These are phyloP conservation scores for Penaeus monodon DNA, from an alignment of 2,888 invertebrate species.

Conservation along the genomic window DNA sequence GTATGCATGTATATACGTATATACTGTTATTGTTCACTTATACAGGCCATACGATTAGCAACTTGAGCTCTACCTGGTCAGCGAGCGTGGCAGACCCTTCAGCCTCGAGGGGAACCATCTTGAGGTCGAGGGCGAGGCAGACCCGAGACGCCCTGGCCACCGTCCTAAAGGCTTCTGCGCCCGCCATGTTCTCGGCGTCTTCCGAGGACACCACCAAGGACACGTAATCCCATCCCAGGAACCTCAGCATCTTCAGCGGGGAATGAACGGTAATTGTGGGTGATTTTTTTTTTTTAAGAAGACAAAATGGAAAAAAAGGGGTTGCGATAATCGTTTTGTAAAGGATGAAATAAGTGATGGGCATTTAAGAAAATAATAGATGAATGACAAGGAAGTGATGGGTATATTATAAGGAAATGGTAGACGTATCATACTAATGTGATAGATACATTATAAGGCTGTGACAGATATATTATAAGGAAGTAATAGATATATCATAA, in stretches of 20 bases:
- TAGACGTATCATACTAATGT: no score
- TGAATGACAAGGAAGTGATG: no score
- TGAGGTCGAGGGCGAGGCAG: slow-evolving; percentile 66
- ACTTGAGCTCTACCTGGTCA: slow-evolving; percentile 27
- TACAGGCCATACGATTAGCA: no score
- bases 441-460: no score
- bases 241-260: slow-evolving; percentile 66
- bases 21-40: not conserved
- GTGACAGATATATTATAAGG: no score
- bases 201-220: slow-evolving; percentile 69
- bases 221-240: slow-evolving; percentile 70
- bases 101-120: slow-evolving; percentile 43
- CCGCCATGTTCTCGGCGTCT: slow-evolving; percentile 63
- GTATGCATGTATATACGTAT: not conserved
- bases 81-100: slow-evolving; percentile 26
- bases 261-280: not conserved
- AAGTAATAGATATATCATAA: no score
- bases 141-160: slow-evolving; percentile 65
- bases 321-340: not conserved
- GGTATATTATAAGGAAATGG: no score
- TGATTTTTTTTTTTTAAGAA: not conserved
- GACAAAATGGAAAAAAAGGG: not conserved
- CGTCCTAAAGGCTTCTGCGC: slow-evolving; percentile 65
- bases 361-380: no score
- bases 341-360: no score